phyloP scores from a whole-genome alignment of 64 coral and sea anemone genomes.

The Montipora capricornis region DNA sequence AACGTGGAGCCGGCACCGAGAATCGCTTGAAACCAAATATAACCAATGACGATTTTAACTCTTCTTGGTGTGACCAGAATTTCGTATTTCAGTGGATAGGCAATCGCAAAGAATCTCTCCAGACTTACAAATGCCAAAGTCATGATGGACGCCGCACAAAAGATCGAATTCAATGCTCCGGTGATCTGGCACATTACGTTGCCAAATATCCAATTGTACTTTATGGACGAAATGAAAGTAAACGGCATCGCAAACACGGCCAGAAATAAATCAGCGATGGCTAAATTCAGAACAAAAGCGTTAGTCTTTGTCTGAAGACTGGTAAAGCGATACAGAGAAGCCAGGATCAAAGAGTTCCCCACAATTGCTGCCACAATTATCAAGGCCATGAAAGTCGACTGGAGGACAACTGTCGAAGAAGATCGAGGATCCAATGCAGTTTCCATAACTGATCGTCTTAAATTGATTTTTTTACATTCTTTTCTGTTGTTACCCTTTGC shows the following conservation, averaged over 20 bases:
- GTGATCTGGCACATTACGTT: conserved; percentile 70
- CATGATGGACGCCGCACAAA: conserved; percentile 73
- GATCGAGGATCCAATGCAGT: conserved; percentile 12
- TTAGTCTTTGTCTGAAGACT: conserved; percentile 86
- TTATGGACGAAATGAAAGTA: conserved; percentile 72
- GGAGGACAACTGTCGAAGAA: background rate
- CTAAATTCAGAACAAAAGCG: conserved; percentile 81
- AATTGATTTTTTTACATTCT: background rate
- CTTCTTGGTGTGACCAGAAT: conserved; percentile 46
- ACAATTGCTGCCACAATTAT: conserved; percentile 56
- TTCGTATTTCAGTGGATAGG: conserved; percentile 77
- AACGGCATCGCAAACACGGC: conserved; percentile 83
- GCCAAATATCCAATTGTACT: conserved; percentile 70
- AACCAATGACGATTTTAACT: conserved; percentile 56
- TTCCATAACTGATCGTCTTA: background rate
- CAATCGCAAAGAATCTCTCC: conserved; percentile 84
- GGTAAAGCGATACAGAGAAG: conserved; percentile 60
- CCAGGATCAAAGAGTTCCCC: conserved; percentile 76
- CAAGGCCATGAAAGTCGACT: conserved; percentile 49
- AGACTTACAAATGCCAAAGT: conserved; percentile 83
- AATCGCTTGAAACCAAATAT: conserved; percentile 64
- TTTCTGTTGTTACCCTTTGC: background rate
- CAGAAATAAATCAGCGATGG: conserved; percentile 79
- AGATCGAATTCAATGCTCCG: conserved; percentile 73
- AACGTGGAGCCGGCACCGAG: conserved; percentile 47